These are phyloP conservation scores for Heteromormyrus szaboi DNA, from an alignment of 2,797 vertebrate species.

Conservation along the genomic window DNA sequence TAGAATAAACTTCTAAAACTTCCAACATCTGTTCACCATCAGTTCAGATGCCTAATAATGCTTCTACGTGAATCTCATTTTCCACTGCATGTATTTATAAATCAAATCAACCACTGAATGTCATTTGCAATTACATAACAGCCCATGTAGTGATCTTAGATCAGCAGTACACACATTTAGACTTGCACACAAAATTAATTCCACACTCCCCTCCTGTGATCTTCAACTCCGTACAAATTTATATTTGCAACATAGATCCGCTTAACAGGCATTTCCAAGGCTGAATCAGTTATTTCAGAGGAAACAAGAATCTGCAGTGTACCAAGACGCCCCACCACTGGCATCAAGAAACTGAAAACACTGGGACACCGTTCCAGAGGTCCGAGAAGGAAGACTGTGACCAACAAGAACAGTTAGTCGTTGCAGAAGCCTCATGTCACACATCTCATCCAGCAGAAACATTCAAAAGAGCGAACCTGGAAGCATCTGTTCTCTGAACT, in stretches of 20 bases:
- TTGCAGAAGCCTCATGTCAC: neutral
- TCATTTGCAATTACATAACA: constrained; percentile 3
- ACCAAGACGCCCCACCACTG: neutral
- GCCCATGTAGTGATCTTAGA: neutral
- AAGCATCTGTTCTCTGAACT: neutral
- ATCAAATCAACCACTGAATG: neutral
- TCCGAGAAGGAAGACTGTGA: neutral
- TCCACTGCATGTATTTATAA: neutral
- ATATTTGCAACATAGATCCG: neutral
- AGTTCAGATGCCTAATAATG: neutral
- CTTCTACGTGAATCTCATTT: neutral
- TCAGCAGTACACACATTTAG: neutral
- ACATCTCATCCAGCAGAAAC: neutral
- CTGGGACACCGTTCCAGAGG: neutral
- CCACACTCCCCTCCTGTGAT: neutral
- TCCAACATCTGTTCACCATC: neutral
- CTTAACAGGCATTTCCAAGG: neutral
- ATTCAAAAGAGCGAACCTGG: neutral
- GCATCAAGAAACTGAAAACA: neutral
- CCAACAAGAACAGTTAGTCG: neutral
- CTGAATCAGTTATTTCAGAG: neutral
- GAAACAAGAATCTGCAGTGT: neutral
- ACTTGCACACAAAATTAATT: neutral
- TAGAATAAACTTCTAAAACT: neutral
- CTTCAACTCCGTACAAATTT: neutral